Evolutionary conservation across 2,888 invertebrate genomes (phyloP), one percentile per base, ranked within the genome.

Genomic region (Drosophila anomalata): DNA sequence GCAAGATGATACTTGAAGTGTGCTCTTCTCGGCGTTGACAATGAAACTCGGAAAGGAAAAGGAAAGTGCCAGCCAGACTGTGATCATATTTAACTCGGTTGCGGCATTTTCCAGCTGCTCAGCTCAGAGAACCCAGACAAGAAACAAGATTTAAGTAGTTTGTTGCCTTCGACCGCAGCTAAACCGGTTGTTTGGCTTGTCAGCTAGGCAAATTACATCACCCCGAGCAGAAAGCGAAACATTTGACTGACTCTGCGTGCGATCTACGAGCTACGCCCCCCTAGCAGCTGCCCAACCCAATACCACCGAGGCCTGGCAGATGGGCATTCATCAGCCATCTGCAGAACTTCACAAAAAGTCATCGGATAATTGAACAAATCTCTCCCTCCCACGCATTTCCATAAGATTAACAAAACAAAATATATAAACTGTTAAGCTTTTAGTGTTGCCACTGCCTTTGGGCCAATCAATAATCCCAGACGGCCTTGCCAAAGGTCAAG

Each of bases 131-230:
- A 76, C 75, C 65, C 69, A 41, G 73, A 75, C 51, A 57, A 44
- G 57, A 78, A 79, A 79, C 87, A 63, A 79, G 87, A 86, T 82
- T 80, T 17, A 54, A 55, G 50, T 70, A 70, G 73, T 72, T 66
- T 50, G 46, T 26, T 51, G 73, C 59, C 63, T 62, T 14, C 63
- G 58, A 54, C 58, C 55, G 61, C 52, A 68, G 62, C 74, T 58
- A 74, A 88, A 84, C 84, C 84, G 84, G 84, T 84, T 88, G 76
- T 73, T 76, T 60, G 71, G 67, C 60, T 67, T 75, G 77, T 55
- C 73, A 77, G 79, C 69, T 42, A 69, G 53, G 69, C 75, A 83
- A 75, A 84, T 88, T 88, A 86, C 84, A 84, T 88, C 84, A 84
- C 77, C 83, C 33, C 66, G 22, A 42, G 51, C 71, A 47, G 73